phyloP scores from a whole-genome alignment of 1,140 invertebrate genomes.

The Drosophila punjabiensis region DNA sequence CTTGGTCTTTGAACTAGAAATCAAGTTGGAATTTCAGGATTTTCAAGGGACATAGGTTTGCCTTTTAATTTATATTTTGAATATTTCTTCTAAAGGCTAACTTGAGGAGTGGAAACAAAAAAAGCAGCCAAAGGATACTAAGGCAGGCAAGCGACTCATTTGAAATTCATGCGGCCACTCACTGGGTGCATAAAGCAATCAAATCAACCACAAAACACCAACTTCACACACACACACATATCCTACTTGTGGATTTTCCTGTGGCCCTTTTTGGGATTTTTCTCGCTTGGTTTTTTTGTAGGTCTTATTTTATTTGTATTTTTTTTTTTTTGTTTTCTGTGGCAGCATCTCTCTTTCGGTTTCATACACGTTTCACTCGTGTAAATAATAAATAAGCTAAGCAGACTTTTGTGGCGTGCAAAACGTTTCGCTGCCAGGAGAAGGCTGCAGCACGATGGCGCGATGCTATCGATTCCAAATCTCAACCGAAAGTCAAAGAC shows the following conservation, averaged over 20 bases:
- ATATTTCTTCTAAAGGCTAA: not conserved
- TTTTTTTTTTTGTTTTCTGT: slow-evolving; percentile 13
- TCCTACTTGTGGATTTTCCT: slow-evolving; percentile 24
- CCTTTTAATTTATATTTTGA: slow-evolving; percentile 6
- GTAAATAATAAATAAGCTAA: slow-evolving; percentile 84
- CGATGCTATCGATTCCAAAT: slow-evolving; percentile 74
- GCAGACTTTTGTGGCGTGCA: slow-evolving; percentile 75
- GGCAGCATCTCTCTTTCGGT: slow-evolving; percentile 60
- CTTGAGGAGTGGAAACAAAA: not conserved
- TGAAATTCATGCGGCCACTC: slow-evolving; percentile 84
- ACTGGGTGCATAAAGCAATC: slow-evolving; percentile 85
- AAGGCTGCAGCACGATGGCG: too few relatives aligned
- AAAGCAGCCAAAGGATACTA: slow-evolving; percentile 5
- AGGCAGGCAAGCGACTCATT: slow-evolving; percentile 60
- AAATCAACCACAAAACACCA: slow-evolving; percentile 78
- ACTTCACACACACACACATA: slow-evolving; percentile 37
- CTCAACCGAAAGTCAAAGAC: slow-evolving; percentile 50
- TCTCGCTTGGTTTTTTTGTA: slow-evolving; percentile 13
- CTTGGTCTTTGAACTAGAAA: not conserved
- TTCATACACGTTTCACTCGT: slow-evolving; percentile 80
- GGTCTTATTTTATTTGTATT: slow-evolving; percentile 3
- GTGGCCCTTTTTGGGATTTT: slow-evolving; percentile 13
- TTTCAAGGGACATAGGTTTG: not conserved
- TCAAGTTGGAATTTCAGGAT: not conserved
- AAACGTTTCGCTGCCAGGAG: slow-evolving; percentile 58